Evolutionary conservation across 2,888 invertebrate genomes (phyloP).

Genomic region (Anticlea derivata): DNA sequence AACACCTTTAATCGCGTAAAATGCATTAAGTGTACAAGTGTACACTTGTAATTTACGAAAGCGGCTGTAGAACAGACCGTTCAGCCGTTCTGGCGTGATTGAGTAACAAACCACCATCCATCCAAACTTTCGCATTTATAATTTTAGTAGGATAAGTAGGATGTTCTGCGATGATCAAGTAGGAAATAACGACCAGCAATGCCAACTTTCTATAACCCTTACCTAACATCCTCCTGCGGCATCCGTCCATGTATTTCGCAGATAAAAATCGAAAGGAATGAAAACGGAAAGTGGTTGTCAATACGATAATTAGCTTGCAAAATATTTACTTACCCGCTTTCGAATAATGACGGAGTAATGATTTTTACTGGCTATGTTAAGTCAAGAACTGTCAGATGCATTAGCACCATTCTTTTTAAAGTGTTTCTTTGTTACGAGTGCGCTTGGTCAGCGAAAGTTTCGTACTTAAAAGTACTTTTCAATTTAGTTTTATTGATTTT

Average conservation of each 20-base stretch:
- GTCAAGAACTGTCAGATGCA: conserved; percentile 22
- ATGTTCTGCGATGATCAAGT: too few relatives aligned
- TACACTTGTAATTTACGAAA: too few relatives aligned
- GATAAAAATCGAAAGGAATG: conserved; percentile 48
- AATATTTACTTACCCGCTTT: conserved; percentile 62
- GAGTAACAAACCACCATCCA: too few relatives aligned
- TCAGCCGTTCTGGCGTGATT: too few relatives aligned
- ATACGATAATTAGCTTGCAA: conserved; percentile 62
- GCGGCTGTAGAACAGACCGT: too few relatives aligned
- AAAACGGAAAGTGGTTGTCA: conserved; percentile 65
- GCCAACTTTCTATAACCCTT: too few relatives aligned
- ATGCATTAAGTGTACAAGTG: too few relatives aligned
- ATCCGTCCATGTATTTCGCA: conserved; percentile 26
- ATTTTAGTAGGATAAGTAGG: too few relatives aligned
- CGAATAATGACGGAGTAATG: conserved; percentile 47
- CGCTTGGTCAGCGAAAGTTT: conserved; percentile 10
- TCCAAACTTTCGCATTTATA: too few relatives aligned
- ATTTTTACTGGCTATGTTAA: conserved; percentile 23
- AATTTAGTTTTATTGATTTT: conserved; percentile 3
- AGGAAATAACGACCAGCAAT: too few relatives aligned
- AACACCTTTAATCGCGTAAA: too few relatives aligned
- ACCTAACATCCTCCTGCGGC: neutral
- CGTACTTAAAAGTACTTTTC: conserved; percentile 6
- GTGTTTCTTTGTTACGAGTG: conserved; percentile 9
- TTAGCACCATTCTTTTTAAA: conserved; percentile 28